Conservation (phyloP, 1,140 invertebrate genomes). For the Armadillidium nasatum region DNA sequence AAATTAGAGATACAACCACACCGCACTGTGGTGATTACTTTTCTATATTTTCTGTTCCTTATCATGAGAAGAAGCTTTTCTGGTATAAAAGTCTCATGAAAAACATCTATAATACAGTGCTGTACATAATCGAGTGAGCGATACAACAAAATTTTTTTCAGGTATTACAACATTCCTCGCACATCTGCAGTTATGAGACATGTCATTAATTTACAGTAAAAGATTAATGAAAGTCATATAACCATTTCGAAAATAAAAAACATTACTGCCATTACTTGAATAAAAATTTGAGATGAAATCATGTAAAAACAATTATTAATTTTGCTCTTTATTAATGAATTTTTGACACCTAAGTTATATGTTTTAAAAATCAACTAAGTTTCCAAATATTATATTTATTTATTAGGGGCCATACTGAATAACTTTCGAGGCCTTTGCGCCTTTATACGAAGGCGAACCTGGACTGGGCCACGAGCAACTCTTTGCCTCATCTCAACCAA, state of each 20-base stretch:
- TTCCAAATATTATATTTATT: not conserved
- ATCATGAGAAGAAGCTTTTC: not conserved
- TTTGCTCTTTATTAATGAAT: no score
- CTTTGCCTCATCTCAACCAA: slow-evolving; percentile 9
- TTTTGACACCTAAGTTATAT: not conserved
- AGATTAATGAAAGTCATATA: slow-evolving; percentile 5
- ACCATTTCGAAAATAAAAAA: not conserved
- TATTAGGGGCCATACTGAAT: not conserved
- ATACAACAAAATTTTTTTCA: slow-evolving; percentile 1
- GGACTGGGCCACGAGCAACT: not conserved
- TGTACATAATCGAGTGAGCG: slow-evolving; percentile 11
- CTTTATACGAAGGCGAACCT: not conserved
- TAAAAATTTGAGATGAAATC: not conserved
- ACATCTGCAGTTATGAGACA: not conserved
- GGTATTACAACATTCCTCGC: slow-evolving; percentile 5
- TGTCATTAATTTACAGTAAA: not conserved
- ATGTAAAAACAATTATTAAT: no score
- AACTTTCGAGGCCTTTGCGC: not conserved
- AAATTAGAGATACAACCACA: not conserved
- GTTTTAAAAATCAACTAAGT: not conserved
- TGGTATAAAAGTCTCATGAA: slow-evolving; percentile 13
- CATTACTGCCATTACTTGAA: not conserved
- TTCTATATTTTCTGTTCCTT: not conserved
- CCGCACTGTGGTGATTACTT: not conserved
- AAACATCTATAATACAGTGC: not conserved